Base-by-base conservation (phyloP, 2,888 invertebrate species). In the Coelogynopora nodosa region DNA sequence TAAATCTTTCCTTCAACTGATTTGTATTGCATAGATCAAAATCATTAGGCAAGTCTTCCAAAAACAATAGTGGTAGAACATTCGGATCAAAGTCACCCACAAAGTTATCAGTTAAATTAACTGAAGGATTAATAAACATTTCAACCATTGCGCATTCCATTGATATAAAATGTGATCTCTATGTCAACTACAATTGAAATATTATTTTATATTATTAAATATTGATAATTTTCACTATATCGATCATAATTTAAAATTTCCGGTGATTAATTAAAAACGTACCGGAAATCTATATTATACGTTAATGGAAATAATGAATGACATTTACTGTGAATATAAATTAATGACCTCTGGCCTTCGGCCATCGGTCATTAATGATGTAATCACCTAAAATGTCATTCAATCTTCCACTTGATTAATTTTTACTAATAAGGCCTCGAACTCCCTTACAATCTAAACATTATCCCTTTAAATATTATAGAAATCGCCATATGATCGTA, bases 251-350 rank as follows among this genome's bases (percentile, higher is more conserved):
- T 74, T 74, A 13, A 74, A 74, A 74, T 74, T 74, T 74, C 18
- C 74, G 74, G 74, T 74, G 23, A 74, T 74, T 74, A 74, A 74
- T 74, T 74, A 13, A 74, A 74, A 74, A 74, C 5, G 74, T 74
- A 10, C 74, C 74, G 18, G 27, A 74, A 74, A 74, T 5, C 23
- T 74, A 74, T 74, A 74, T 74, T 26, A 74, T 74, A 74, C 74
- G 74, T 74, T 74, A 74, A 74, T 74, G 74, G 74, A 74, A 49
- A 74, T 74, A 74, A 74, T 74, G 74, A 74, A 74, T 74, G 74
- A 74, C 5, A 74, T 74, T 74, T 74, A 5, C 2, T 5, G 74
- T 74, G 74, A 74, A 74, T 74, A 74, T 13, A 74, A 49, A 49
- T 49, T 49, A 49, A 49, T 49, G 49, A 49, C 49, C 49, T 49